Evolutionary conservation across 2,113 vertebrate genomes (phyloP).

Genomic region (Prietella phreatophila): DNA sequence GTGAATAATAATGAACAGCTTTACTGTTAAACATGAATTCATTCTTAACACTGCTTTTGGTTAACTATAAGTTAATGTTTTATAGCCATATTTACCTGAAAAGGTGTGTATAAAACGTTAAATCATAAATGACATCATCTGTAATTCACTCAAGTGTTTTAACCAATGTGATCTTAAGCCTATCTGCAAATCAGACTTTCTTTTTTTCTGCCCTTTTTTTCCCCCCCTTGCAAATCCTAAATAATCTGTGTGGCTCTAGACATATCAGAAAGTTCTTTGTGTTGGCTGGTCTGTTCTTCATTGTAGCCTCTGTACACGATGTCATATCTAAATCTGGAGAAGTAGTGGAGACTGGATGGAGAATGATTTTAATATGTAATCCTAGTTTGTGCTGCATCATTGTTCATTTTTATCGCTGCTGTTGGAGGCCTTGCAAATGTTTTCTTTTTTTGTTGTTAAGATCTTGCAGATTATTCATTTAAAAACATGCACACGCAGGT

Average conservation of each 20-base stretch:
- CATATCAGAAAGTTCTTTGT: background rate
- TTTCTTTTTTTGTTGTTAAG: background rate
- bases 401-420: background rate
- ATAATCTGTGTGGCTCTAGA: background rate
- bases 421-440: background rate
- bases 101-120: no score
- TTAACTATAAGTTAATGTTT: background rate
- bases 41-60: background rate
- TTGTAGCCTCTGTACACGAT: background rate
- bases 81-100: background rate
- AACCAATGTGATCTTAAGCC: background rate
- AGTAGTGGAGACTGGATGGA: background rate
- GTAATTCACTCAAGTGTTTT: no score
- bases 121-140: no score
- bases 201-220: background rate
- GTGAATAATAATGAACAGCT: background rate
- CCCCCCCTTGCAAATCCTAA: background rate
- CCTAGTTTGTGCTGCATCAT: background rate
- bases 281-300: background rate
- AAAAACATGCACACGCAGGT: background rate
- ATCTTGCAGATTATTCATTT: background rate
- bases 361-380: background rate
- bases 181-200: background rate
- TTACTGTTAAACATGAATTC: background rate
- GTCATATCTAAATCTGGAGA: background rate